phyloP scores from a whole-genome alignment of 2,113 vertebrate species.

The Delphinapterus leucas region DNA sequence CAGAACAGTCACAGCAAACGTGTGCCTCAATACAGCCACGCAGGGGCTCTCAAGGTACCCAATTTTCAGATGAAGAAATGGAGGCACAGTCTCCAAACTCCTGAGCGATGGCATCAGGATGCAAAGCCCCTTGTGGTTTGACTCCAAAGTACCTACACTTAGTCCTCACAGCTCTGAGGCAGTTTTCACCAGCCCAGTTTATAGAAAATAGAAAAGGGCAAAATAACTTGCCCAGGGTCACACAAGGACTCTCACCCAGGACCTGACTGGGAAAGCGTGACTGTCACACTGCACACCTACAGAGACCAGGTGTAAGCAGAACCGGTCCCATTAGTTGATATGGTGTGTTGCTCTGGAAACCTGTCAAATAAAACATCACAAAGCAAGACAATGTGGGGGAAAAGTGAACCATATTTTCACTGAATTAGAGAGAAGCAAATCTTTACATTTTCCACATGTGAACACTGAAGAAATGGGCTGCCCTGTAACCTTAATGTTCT shows the following conservation, averaged over 20 bases:
- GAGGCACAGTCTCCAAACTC: neutral
- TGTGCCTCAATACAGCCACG: accelerated
- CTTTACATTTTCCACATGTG: neutral
- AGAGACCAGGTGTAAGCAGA: neutral
- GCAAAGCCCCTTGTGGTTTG: neutral
- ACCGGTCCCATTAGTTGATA: neutral
- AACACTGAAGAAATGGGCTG: neutral
- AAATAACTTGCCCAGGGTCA: neutral
- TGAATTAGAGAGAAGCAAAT: neutral
- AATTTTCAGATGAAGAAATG: neutral
- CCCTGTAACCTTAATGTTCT: neutral
- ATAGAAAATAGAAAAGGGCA: neutral
- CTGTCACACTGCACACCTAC: too few relatives aligned
- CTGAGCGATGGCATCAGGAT: neutral
- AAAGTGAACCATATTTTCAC: neutral
- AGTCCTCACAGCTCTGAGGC: neutral
- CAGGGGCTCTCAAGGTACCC: neutral
- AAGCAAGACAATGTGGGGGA: neutral
- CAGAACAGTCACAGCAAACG: neutral
- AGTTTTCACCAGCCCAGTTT: neutral
- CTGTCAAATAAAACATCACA: neutral
- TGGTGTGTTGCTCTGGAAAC: neutral
- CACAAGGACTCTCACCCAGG: neutral
- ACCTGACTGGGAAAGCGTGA: neutral
- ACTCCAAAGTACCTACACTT: neutral